A percentile compares a stretch with the other conserved stretches of the same genome.
Evolutionary conservation across 2,797 vertebrate species (phyloP).

Genomic region (Orientallactaga sibirica): DNA sequence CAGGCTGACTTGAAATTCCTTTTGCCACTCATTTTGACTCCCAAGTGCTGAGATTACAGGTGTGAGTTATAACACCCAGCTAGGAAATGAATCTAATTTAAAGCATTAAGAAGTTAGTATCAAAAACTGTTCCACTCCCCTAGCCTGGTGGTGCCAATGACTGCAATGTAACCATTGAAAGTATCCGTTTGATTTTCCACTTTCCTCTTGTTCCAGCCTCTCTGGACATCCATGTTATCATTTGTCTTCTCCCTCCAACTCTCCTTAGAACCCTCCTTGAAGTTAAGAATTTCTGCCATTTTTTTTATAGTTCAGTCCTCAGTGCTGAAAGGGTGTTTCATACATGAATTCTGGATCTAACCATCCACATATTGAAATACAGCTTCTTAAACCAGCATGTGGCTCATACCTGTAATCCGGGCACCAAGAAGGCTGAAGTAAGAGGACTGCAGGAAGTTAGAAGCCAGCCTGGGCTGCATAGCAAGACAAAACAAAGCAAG

Average conservation of each 20-base stretch:
- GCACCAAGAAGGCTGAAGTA: background rate
- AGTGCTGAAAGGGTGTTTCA: constrained; percentile 28
- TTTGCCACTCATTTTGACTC: background rate
- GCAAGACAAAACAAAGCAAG: background rate
- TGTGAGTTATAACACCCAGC: background rate
- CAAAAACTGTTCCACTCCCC: background rate
- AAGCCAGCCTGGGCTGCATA: background rate
- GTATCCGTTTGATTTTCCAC: too few relatives aligned
- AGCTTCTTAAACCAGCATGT: background rate
- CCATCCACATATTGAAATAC: background rate
- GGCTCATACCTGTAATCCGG: background rate
- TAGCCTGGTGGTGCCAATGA: background rate
- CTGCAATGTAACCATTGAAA: background rate
- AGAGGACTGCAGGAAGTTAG: background rate
- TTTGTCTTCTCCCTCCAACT: background rate
- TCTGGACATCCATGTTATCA: background rate
- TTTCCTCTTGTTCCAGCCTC: background rate
- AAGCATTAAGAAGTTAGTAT: constrained; percentile 31
- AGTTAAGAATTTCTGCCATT: background rate
- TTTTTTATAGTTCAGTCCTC: constrained; percentile 24
- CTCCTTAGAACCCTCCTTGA: constrained; percentile 11
- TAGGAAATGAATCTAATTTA: background rate
- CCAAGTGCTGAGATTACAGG: background rate
- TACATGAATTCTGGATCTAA: background rate
- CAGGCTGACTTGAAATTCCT: background rate